Percentiles rank a stretch among this genome's conserved stretches.
phyloP scores from a whole-genome alignment of 2,113 vertebrate genomes.

The Labrus mixtus region DNA sequence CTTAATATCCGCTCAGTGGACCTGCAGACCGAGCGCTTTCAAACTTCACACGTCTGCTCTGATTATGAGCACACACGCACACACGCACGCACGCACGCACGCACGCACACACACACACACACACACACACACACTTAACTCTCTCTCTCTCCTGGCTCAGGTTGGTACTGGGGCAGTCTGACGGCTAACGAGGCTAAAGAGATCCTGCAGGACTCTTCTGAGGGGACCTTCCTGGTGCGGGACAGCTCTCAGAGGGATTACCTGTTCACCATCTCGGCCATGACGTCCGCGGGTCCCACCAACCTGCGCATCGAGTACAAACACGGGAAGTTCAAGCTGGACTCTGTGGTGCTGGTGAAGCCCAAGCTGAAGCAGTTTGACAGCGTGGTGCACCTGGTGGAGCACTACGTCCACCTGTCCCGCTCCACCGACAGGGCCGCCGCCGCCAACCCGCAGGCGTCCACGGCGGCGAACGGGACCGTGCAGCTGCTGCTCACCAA shows the following conservation, averaged over 20 bases:
- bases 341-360: conserved; percentile 93
- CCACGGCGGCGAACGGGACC: conserved; percentile 87
- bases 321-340: conserved; percentile 95
- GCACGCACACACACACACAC: too few relatives aligned
- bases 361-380: conserved; percentile 95
- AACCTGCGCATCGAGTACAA: conserved; percentile 95
- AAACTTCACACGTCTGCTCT: neutral
- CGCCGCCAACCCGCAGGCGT: conserved; percentile 54
- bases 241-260: conserved; percentile 95
- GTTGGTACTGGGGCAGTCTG: conserved; percentile 98
- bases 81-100: too few relatives aligned
- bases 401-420: conserved; percentile 94
- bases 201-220: conserved; percentile 90
- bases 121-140: too few relatives aligned
- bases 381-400: conserved; percentile 95
- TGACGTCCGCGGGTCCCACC: conserved; percentile 95
- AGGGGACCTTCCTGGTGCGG: conserved; percentile 95
- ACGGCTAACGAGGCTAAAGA: conserved; percentile 95
- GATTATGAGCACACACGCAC: neutral
- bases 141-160: conserved; percentile 76
- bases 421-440: conserved; percentile 73
- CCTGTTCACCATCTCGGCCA: conserved; percentile 95
- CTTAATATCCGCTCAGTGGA: too few relatives aligned
- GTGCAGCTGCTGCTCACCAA: conserved; percentile 95
- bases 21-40: too few relatives aligned